A percentile compares a stretch with the other conserved stretches of the same genome.
These are phyloP conservation scores for Hirtodrosophila duncani DNA, from an alignment of 2,888 invertebrate species.

Conservation along the genomic window DNA sequence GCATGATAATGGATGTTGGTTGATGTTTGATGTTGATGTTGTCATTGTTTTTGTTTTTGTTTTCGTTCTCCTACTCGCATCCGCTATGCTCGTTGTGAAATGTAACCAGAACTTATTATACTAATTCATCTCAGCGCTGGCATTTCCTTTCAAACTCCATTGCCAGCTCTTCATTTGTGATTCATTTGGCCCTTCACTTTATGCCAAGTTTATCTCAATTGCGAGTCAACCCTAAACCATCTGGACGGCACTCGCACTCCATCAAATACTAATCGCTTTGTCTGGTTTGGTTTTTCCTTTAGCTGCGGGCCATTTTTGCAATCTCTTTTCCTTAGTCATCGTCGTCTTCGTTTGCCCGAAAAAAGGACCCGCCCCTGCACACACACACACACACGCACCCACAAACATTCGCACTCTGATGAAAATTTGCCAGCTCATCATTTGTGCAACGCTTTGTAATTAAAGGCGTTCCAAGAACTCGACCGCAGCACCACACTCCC, in stretches of 20 bases:
- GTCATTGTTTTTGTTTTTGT: no score
- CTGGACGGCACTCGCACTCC: constrained; percentile 38
- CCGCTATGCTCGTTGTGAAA: no score
- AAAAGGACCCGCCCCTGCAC: constrained; percentile 1
- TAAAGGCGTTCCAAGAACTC: constrained; percentile 60
- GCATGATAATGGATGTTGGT: no score
- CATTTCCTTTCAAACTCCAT: constrained; percentile 55
- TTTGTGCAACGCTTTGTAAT: constrained; percentile 65
- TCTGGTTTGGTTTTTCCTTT: constrained; percentile 23
- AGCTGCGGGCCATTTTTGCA: constrained; percentile 59
- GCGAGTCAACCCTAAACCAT: constrained; percentile 17
- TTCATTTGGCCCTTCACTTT: constrained; percentile 46
- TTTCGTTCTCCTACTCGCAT: no score
- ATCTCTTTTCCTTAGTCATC: constrained; percentile 69
- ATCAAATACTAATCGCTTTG: constrained; percentile 66
- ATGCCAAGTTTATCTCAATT: constrained; percentile 66
- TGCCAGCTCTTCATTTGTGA: background rate
- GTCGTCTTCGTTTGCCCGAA: background rate
- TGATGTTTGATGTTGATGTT: no score
- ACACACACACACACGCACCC: constrained; percentile 11
- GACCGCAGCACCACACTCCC: constrained; percentile 39
- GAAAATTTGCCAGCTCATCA: constrained; percentile 64
- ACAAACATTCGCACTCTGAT: constrained; percentile 6
- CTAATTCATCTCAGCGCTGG: constrained; percentile 52
- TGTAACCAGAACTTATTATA: constrained; percentile 53